Evolutionary conservation across 2,888 invertebrate species (phyloP), one percentile per base, ranked within the genome.

Genomic region (Macroteleia sp.): DNA sequence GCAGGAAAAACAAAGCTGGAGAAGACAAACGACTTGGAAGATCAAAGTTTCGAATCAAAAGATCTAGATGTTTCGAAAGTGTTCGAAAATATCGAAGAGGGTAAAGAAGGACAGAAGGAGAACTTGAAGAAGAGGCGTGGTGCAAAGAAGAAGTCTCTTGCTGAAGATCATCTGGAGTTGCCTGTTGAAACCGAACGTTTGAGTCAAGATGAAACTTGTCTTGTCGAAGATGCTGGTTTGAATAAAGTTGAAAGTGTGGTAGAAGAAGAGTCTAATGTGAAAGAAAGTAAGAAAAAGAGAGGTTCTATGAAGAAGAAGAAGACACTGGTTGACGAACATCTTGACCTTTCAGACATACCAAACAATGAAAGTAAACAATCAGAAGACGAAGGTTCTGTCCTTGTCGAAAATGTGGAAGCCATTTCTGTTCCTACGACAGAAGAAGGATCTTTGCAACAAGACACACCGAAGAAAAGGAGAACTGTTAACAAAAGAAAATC

Each of bases 251-350:
- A 34, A 14, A 2, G 3, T 34, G 14, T 12, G n/a, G 1, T n/a
- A n/a, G n/a, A n/a, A 34, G 14, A 14, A 12, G 14, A 34, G 12
- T 34, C 14, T 34, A 14, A 34, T 12, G 14, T 14, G 34, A 34
- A 34, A 14, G 34, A 34, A 2, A 12, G 12, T 2, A 34, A 14
- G 9, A 56, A 25, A 22, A 39, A 28, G 6, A 41, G 16, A 10
- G 5, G 54, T 1, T 10, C 16, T n/a, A n/a, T n/a, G 2, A 0
- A 25, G 39, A 56, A 17, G 3, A 56, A 56, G n/a, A 56, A 56
- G 28, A n/a, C 39, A 5, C 36, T 52, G 3, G 14, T 52, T n/a
- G 12, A 41, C 8, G 56, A 56, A 41, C 25, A 56, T 56, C 22
- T 41, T 16, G 41, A 56, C 17, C 19, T 41, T n/a, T 56, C 41